phyloP scores from a whole-genome alignment of 2,797 vertebrate genomes.

The Lemur catta region DNA sequence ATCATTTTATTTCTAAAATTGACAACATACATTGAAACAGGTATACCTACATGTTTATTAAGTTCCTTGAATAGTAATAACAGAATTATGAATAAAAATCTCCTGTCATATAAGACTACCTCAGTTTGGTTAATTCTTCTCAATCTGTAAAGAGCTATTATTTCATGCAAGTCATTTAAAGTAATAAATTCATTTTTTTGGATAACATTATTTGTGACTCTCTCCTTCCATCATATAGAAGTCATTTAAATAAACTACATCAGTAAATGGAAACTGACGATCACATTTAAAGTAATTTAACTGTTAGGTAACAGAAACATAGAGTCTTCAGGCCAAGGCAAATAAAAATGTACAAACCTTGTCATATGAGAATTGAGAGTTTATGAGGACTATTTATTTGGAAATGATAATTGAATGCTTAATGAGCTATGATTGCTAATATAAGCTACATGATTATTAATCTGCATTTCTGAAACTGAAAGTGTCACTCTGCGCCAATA shows the following conservation, averaged over 20 bases:
- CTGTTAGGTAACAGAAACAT: background rate
- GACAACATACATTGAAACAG: background rate
- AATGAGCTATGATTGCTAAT: background rate
- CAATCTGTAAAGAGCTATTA: background rate
- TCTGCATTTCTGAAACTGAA: slow-evolving; percentile 1
- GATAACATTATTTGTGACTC: background rate
- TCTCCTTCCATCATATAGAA: background rate
- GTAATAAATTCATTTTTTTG: background rate
- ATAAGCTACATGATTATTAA: background rate
- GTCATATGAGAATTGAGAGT: background rate
- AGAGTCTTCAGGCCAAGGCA: background rate
- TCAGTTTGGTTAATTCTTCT: background rate
- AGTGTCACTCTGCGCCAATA: background rate
- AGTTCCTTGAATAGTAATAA: background rate
- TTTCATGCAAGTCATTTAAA: background rate
- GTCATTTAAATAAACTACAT: slow-evolving; percentile 38
- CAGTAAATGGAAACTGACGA: background rate
- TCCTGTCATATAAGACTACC: background rate
- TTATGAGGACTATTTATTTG: background rate
- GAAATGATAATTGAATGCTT: slow-evolving; percentile 9
- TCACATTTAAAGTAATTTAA: background rate
- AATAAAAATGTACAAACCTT: background rate
- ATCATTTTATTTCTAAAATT: background rate
- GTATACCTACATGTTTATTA: background rate
- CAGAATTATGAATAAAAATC: background rate